phyloP scores from a whole-genome alignment of 1,140 invertebrate genomes.

The Drosophila eugracilis region DNA sequence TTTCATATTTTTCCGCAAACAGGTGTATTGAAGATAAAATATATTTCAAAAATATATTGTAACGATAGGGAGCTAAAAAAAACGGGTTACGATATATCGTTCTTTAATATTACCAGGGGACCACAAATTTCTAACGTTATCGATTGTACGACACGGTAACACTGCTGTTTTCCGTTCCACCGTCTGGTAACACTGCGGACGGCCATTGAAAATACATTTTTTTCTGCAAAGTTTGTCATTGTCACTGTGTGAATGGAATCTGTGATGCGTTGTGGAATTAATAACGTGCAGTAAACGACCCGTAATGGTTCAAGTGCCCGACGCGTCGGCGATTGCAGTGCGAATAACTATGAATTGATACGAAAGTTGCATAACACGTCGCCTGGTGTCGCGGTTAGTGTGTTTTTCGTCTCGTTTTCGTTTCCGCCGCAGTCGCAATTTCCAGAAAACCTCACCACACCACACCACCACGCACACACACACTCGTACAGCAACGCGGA shows the following conservation, averaged over 20 bases:
- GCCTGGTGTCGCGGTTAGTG: slow-evolving; percentile 60
- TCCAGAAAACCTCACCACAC: slow-evolving; percentile 76
- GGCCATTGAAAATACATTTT: slow-evolving; percentile 49
- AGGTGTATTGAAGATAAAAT: too few relatives aligned
- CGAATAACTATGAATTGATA: slow-evolving; percentile 72
- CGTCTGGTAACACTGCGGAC: slow-evolving; percentile 17
- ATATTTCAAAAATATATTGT: too few relatives aligned
- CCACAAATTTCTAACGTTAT: too few relatives aligned
- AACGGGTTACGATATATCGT: too few relatives aligned
- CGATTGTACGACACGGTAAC: too few relatives aligned
- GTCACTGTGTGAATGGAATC: slow-evolving; percentile 34
- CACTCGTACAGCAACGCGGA: slow-evolving; percentile 23
- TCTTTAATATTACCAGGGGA: too few relatives aligned
- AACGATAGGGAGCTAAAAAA: too few relatives aligned
- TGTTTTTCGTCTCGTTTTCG: slow-evolving; percentile 40
- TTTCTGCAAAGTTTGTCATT: slow-evolving; percentile 55
- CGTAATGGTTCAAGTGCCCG: slow-evolving; percentile 33
- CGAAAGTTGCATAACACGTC: slow-evolving; percentile 74
- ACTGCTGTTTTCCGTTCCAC: neutral
- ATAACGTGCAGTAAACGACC: slow-evolving; percentile 30
- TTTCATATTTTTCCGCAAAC: too few relatives aligned
- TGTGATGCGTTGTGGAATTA: slow-evolving; percentile 43
- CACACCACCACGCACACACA: slow-evolving; percentile 28
- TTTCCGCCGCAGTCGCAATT: slow-evolving; percentile 63
- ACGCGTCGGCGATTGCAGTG: slow-evolving; percentile 37